Percentiles rank a stretch among this genome's conserved stretches.
phyloP scores from a whole-genome alignment of 2,888 invertebrate genomes.

The Timandra comae region DNA sequence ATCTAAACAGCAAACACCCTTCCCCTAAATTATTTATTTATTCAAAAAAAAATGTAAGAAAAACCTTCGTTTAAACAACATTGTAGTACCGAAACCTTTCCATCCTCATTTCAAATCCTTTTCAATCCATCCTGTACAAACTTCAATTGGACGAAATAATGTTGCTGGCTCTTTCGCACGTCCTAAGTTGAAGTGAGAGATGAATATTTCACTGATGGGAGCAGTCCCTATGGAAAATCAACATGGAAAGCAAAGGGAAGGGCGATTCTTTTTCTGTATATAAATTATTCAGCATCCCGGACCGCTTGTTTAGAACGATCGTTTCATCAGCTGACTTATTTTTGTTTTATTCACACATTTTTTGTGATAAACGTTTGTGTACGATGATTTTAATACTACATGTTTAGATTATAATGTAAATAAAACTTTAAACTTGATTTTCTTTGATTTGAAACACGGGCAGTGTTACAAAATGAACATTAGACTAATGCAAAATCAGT shows the following conservation, averaged over 20 bases:
- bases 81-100: conserved; percentile 19
- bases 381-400: too few species aligned
- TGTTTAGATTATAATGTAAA: too few species aligned
- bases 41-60: conserved; percentile 13
- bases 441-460: too few species aligned
- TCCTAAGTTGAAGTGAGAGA: conserved; percentile 28
- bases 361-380: too few species aligned
- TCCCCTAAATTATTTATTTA: conserved; percentile 19
- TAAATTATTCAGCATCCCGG: conserved; percentile 56
- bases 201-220: conserved; percentile 31
- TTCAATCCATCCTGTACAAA: conserved; percentile 38
- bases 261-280: conserved; percentile 44
- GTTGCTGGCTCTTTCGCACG: conserved; percentile 23
- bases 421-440: too few species aligned
- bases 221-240: conserved; percentile 53
- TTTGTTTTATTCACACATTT: conserved; percentile 32
- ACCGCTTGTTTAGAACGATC: conserved; percentile 48
- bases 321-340: conserved; percentile 50
- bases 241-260: conserved; percentile 47
- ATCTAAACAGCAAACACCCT: conserved; percentile 11
- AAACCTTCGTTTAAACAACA: conserved; percentile 24
- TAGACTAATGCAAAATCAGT: too few species aligned
- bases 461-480: too few species aligned
- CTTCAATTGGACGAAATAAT: conserved; percentile 19
- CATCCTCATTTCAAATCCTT: conserved; percentile 36